Base-by-base conservation (phyloP, 92 coral and sea anemone species). In the Ricordea florida region DNA sequence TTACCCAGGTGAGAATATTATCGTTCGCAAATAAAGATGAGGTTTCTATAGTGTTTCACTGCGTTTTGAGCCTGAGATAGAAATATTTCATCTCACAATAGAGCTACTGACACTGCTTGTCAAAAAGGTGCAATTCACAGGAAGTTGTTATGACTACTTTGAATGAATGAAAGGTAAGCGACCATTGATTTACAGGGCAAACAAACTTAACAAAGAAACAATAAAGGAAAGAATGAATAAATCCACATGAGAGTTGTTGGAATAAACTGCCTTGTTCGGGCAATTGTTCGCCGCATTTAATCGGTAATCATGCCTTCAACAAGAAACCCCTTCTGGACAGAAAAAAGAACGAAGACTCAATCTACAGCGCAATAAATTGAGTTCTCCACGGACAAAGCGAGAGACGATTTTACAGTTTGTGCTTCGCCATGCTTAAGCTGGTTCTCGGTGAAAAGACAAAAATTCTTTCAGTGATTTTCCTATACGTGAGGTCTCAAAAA, bases 121-220 rank as follows among this genome's bases (percentile, higher is more conserved):
- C 50, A 16, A 29, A 56, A 35, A 37, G 23, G 27, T 20, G 0
- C 44, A 24, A 4, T 29, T 41, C 80, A 59, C 80, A 73, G 80
- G 80, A 73, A 73, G 80, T 73, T 73, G 70, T 73, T 73, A 73
- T 73, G 68, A 10, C 70, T 73, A 58, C 69, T 73, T 43, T 51
- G 23, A 73, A 28, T 58, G 70, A 58, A 58, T 58, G 11, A 58
- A 59, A 73, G 46, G 80, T 70, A 70, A 70, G n/a, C n/a, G n/a
- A n/a, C n/a, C n/a, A n/a, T n/a, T n/a, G n/a, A n/a, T n/a, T n/a
- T n/a, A n/a, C 44, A 8, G 44, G 44, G 44, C 44, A 37, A 73
- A 59, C 60, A 73, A 73, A 59, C 59, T 70, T 42, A 52, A 38
- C 52, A 38, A 55, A 53, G 30, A 43, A 70, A 70, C 65, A 53